Evolutionary conservation across 2,888 invertebrate species (phyloP).

Genomic region (Conistra vaccinii): DNA sequence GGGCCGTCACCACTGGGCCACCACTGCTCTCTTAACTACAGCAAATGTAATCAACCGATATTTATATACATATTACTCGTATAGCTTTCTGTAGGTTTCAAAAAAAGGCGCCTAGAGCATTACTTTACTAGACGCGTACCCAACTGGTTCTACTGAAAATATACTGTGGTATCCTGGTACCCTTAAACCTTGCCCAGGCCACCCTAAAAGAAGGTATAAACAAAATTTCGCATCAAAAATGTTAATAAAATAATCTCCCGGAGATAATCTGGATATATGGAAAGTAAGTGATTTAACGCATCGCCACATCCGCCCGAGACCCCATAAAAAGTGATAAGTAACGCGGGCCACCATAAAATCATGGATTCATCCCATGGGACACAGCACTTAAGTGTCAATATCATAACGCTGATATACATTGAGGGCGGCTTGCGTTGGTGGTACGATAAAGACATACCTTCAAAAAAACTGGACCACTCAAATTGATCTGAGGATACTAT

Average conservation of each 20-base stretch:
- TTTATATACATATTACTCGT: too few species aligned
- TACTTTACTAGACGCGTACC: not conserved
- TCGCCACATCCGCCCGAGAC: constrained; percentile 62
- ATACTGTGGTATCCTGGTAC: not conserved
- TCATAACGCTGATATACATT: constrained; percentile 71
- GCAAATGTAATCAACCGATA: not conserved
- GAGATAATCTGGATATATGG: constrained; percentile 62
- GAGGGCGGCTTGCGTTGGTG: constrained; percentile 77
- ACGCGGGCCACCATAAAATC: constrained; percentile 79
- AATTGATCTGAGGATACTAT: constrained; percentile 55
- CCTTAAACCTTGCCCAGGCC: not conserved
- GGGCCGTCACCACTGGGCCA: too few species aligned
- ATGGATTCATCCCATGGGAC: constrained; percentile 76
- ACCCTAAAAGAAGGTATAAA: not conserved
- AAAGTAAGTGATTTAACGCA: constrained; percentile 65
- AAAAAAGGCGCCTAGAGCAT: not conserved
- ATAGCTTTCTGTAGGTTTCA: not conserved
- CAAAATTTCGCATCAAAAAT: constrained; percentile 48
- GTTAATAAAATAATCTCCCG: constrained; percentile 50
- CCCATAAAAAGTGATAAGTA: constrained; percentile 82
- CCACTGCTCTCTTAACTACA: too few species aligned
- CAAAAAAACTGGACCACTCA: constrained; percentile 64
- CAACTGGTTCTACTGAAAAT: not conserved
- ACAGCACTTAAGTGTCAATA: constrained; percentile 76
- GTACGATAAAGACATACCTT: constrained; percentile 68